phyloP scores from a whole-genome alignment of 2,113 vertebrate species.

The Brachirus orientalis region DNA sequence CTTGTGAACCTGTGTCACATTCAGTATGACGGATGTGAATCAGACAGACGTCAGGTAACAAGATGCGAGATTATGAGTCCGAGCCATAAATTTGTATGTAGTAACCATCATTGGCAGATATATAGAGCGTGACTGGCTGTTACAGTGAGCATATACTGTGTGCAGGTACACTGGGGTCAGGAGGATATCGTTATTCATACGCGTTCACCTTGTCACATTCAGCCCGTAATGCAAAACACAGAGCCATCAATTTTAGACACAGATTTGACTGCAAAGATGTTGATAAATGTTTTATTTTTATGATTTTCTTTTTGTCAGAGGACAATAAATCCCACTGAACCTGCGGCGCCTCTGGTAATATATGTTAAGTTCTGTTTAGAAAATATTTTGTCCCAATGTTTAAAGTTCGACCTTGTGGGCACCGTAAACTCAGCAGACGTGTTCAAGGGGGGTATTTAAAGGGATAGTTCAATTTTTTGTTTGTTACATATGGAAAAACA shows the following conservation, averaged over 20 bases:
- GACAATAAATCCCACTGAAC: no score
- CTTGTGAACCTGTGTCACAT: no score
- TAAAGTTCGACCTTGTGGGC: no score
- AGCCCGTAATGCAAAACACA: slow-evolving; percentile 44
- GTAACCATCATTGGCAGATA: slow-evolving; percentile 2
- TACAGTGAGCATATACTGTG: neutral
- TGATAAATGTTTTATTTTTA: no score
- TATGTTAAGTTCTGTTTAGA: neutral
- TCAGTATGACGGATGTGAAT: neutral
- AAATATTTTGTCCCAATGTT: no score
- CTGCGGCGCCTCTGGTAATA: neutral
- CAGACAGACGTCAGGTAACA: neutral
- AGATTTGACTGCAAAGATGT: neutral
- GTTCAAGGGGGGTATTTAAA: no score
- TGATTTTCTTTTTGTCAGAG: no score
- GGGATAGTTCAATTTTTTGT: no score
- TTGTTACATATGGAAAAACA: no score
- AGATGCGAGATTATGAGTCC: neutral
- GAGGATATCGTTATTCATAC: slow-evolving; percentile 30
- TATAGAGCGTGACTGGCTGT: slow-evolving; percentile 5
- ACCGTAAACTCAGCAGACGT: no score
- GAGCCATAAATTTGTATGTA: neutral
- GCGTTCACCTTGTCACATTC: slow-evolving; percentile 17
- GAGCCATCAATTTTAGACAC: slow-evolving; percentile 2
- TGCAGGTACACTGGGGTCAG: slow-evolving; percentile 4